These are phyloP conservation scores for Cranoglanis bouderius DNA, from an alignment of 2,113 vertebrate genomes.

Conservation along the genomic window DNA sequence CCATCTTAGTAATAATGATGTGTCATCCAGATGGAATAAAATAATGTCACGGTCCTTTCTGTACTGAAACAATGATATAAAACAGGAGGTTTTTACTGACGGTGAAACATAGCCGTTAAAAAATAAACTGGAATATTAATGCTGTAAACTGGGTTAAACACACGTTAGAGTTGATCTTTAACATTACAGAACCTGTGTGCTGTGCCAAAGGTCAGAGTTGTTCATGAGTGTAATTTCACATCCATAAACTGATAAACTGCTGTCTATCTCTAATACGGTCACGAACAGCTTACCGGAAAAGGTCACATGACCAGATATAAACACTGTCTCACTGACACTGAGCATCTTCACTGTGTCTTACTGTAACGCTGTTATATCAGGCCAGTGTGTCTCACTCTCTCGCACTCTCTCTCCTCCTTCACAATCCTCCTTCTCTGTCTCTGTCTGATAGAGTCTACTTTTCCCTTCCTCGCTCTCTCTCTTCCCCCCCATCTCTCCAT, in stretches of 20 bases:
- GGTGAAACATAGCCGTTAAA: not conserved
- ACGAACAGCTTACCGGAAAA: not conserved
- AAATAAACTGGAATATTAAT: not conserved
- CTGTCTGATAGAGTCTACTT: not conserved
- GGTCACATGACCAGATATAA: not conserved
- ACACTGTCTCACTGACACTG: not conserved
- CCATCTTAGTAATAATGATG: too few species aligned
- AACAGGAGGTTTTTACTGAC: not conserved
- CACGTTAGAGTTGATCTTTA: not conserved
- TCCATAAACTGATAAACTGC: not conserved
- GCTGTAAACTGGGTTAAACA: not conserved
- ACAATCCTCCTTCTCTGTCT: not conserved
- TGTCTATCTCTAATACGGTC: not conserved
- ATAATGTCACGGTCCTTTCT: not conserved
- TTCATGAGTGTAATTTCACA: not conserved
- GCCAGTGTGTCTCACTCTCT: not conserved
- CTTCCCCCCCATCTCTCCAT: not conserved
- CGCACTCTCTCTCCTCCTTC: not conserved
- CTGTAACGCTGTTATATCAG: not conserved
- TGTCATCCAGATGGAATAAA: not conserved
- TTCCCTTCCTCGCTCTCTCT: not conserved
- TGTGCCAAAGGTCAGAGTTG: not conserved
- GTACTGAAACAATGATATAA: not conserved
- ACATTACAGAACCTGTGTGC: not conserved
- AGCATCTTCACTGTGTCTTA: not conserved